Base-by-base conservation (phyloP, 2,797 vertebrate genomes). In the Sebastes trivittatus region DNA sequence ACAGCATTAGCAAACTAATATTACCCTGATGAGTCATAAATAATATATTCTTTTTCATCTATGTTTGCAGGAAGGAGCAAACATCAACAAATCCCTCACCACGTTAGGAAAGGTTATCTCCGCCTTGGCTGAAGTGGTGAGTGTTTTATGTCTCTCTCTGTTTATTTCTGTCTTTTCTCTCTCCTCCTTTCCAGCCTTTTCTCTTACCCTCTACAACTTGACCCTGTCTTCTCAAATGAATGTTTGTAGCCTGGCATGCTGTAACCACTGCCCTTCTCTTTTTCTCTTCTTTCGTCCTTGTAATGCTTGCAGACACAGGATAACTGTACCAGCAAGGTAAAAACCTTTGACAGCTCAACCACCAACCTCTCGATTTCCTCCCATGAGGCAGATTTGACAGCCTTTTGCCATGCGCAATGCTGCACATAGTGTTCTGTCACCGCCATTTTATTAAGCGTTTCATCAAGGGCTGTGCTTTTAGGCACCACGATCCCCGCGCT, bases 251-350 rank as follows among this genome's bases (percentile, higher is more conserved):
- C 81, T 83, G 80, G 90, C 84, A 87, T 88, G 84, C 84, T 88
- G 80, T 94, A 94, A 94, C 82, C 56, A 91, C 75, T 90, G 73
- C 85, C 90, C 77, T 85, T 90, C 58, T 95, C 84, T 92, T 95
- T 95, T 89, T 89, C 82, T 96, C 84, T 87, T 87, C 75, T 96
- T 86, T 88, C 87, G 62, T 93, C 88, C 89, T 94, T 93, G 67
- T 90, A 95, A 96, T 95, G 96, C 97, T 96, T 96, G 92, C 96
- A 84, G 92, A 89, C 85, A 34, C 95, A 99, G 98, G 98, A 99
- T 97, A 97, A 99, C 93, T 98, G 96, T 96, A 97, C 97, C 95
- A 99, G 94, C 97, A 99, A 99, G 98, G 98, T 99, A 99, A 96
- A 96, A 94, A 80, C 56, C 29, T 82, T 86, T 84, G 87, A 85